Evolutionary conservation across 2,888 invertebrate species (phyloP).

Genomic region (Agrotis exclamationis): DNA sequence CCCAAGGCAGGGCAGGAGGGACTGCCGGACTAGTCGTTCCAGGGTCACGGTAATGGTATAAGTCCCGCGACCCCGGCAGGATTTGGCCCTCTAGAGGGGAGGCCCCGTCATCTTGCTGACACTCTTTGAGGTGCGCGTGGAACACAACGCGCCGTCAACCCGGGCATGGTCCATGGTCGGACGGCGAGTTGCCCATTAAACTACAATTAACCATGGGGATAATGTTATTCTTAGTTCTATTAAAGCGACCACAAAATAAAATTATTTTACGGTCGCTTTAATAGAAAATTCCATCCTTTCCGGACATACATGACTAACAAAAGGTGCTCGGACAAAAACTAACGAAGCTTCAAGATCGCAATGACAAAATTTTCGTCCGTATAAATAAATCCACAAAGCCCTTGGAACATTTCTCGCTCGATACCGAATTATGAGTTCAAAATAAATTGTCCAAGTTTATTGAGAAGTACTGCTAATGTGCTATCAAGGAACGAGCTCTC

Average conservation of each 20-base stretch:
- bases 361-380: slow-evolving; percentile 16
- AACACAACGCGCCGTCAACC: too few species aligned
- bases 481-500: slow-evolving; percentile 26
- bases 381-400: background rate
- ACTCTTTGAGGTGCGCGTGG: too few species aligned
- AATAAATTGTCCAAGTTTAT: slow-evolving; percentile 32
- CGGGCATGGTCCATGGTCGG: too few species aligned
- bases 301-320: slow-evolving; percentile 10
- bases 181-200: too few species aligned
- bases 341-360: slow-evolving; percentile 13
- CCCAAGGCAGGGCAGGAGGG: too few species aligned
- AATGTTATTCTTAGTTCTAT: too few species aligned
- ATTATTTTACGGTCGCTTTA: slow-evolving; percentile 6
- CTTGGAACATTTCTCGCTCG: slow-evolving; percentile 16
- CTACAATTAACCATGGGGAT: too few species aligned
- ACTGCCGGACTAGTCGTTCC: too few species aligned
- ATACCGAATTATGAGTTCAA: slow-evolving; percentile 24
- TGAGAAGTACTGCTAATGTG: slow-evolving; percentile 38
- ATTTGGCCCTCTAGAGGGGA: too few species aligned
- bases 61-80: too few species aligned
- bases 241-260: slow-evolving; percentile 17
- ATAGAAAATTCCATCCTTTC: slow-evolving; percentile 13
- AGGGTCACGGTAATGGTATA: too few species aligned
- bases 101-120: too few species aligned
- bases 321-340: slow-evolving; percentile 6